Evolutionary conservation across 1,140 invertebrate species (phyloP).

Genomic region (Leptopilina boulardi): DNA sequence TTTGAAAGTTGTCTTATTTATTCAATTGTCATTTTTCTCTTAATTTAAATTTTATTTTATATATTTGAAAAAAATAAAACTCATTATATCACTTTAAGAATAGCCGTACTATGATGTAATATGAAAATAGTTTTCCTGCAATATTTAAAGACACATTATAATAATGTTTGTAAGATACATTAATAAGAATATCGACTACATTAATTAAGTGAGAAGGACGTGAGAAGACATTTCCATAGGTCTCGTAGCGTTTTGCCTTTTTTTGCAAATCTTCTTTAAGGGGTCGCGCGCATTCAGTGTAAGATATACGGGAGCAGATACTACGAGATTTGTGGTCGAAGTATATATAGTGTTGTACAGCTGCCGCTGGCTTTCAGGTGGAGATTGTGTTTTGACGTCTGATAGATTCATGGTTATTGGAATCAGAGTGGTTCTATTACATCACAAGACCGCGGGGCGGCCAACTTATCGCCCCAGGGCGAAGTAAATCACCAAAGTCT

Average conservation of each 20-base stretch:
- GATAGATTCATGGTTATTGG: conserved; percentile 77
- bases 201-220: too few relatives aligned
- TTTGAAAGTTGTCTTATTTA: too few relatives aligned
- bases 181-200: too few relatives aligned
- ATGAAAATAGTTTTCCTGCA: too few relatives aligned
- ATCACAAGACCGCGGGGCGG: conserved; percentile 46
- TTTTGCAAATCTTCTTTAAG: conserved; percentile 58
- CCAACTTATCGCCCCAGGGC: conserved; percentile 68
- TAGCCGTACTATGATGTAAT: too few relatives aligned
- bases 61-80: too few relatives aligned
- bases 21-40: neutral
- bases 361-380: conserved; percentile 64
- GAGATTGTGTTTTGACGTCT: conserved; percentile 75
- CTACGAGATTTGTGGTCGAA: conserved; percentile 68
- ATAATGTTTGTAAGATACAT: too few relatives aligned
- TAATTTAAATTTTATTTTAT: neutral
- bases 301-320: conserved; percentile 67
- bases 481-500: conserved; percentile 67
- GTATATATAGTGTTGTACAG: conserved; percentile 41
- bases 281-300: conserved; percentile 43
- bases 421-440: conserved; percentile 72
- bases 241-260: conserved; percentile 35
- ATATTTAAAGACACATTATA: too few relatives aligned
- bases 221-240: neutral
- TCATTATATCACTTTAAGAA: too few relatives aligned